Conservation (phyloP, 2,888 invertebrate species). For the Microctonus hyperodae region DNA sequence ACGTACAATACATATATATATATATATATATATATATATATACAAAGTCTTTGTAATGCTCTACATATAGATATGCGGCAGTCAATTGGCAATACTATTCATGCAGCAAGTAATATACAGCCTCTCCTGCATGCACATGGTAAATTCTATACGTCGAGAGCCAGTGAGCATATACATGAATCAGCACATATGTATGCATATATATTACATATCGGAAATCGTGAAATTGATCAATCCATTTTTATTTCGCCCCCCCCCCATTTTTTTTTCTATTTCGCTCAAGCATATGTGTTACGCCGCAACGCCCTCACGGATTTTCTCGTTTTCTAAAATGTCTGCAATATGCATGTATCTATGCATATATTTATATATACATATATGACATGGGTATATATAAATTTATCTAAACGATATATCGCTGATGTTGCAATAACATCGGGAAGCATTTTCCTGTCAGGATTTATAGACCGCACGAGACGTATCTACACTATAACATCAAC, state of each 20-base stretch:
- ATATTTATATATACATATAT: neutral
- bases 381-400: neutral
- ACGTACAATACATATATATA: no score
- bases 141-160: constrained; percentile 3
- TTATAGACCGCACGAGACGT: constrained; percentile 12
- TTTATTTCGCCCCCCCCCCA: neutral
- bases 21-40: no score
- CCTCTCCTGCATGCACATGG: constrained; percentile 5
- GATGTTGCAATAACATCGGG: constrained; percentile 15
- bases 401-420: constrained; percentile 14
- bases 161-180: neutral
- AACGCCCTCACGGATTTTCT: constrained; percentile 18
- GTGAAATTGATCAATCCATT: constrained; percentile 29
- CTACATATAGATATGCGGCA: constrained; percentile 27
- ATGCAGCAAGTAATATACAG: constrained; percentile 1
- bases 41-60: constrained; percentile 18
- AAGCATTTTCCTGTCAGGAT: constrained; percentile 12
- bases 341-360: neutral
- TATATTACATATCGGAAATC: constrained; percentile 14
- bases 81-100: constrained; percentile 20
- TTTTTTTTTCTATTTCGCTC: neutral
- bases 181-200: neutral
- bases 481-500: neutral
- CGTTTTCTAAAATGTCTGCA: constrained; percentile 18
- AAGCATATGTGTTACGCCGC: constrained; percentile 12